These are phyloP conservation scores for Leucopsar rothschildi DNA, from an alignment of 2,113 vertebrate genomes.

Conservation along the genomic window DNA sequence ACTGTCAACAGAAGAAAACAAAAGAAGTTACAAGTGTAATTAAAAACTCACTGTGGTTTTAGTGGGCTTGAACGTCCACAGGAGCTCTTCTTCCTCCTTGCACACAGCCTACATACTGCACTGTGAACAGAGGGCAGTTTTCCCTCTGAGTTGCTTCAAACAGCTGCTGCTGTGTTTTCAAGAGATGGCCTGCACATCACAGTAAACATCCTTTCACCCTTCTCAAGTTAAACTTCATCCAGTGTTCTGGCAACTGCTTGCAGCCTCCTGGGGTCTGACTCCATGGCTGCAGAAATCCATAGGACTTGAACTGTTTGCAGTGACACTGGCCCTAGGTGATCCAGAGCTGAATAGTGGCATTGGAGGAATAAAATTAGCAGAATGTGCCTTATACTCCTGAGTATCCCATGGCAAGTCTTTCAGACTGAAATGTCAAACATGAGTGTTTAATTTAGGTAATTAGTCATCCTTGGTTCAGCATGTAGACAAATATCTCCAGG, in stretches of 20 bases:
- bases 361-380: neutral
- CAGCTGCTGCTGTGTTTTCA: neutral
- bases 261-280: neutral
- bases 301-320: neutral
- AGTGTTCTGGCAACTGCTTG: neutral
- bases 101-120: fast-evolving
- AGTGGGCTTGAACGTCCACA: neutral
- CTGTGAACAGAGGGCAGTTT: neutral
- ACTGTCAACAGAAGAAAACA: neutral
- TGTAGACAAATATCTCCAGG: neutral
- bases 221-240: neutral
- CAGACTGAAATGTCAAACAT: neutral
- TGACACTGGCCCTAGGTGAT: neutral
- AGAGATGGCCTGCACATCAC: neutral
- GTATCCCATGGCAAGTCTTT: neutral
- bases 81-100: neutral
- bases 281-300: neutral
- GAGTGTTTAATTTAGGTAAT: neutral
- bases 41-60: neutral
- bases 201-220: neutral
- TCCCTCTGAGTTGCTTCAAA: neutral
- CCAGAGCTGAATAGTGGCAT: neutral
- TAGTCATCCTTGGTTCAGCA: neutral
- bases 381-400: neutral
- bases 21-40: neutral